Evolutionary conservation across 2,113 vertebrate species (phyloP).

Genomic region (human): GRCh38 chr2:6107501-6108000

Average conservation of each 20-base stretch:
- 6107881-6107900: neutral
- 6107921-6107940: neutral
- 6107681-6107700: fast-evolving
- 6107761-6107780: neutral
- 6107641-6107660: too few species aligned
- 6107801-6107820: neutral
- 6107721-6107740: too few species aligned
- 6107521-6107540: too few species aligned
- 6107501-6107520: too few species aligned
- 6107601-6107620: neutral
- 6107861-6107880: neutral
- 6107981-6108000: neutral
- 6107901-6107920: neutral
- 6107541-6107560: fast-evolving
- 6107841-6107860: neutral
- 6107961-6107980: neutral
- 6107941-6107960: neutral
- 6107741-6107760: neutral
- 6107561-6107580: neutral
- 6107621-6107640: fast-evolving
- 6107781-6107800: neutral
- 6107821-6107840: neutral
- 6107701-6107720: neutral
- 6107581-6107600: neutral
- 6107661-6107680: too few species aligned